These are phyloP conservation scores for Orycteropus afer DNA, from an alignment of 2,113 vertebrate species.

Conservation along the genomic window DNA sequence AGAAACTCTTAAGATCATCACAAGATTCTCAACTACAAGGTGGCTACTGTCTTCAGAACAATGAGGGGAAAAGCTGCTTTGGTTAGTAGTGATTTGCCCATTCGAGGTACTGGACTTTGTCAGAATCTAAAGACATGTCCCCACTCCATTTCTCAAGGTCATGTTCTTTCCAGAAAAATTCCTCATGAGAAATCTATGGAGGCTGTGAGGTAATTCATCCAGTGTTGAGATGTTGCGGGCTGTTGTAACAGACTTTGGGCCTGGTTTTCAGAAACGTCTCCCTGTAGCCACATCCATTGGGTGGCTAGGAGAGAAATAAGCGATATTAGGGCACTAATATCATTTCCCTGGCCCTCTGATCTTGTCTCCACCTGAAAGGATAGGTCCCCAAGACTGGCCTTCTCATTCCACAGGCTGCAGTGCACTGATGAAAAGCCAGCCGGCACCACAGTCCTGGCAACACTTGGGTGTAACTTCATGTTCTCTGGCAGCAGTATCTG, in stretches of 20 bases:
- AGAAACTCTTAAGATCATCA: neutral
- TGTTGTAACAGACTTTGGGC: neutral
- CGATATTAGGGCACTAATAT: neutral
- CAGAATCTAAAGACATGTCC: neutral
- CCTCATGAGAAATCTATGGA: neutral
- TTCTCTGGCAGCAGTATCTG: neutral
- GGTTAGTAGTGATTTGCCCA: accelerated
- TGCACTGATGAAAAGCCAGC: neutral
- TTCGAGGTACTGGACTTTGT: neutral
- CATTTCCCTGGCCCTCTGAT: neutral
- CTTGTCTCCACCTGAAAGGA: neutral
- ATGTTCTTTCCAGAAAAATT: neutral
- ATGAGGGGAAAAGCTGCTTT: accelerated
- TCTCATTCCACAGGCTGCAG: neutral
- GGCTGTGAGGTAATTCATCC: neutral
- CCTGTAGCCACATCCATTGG: neutral
- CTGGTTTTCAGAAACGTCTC: neutral
- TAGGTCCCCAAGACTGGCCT: neutral
- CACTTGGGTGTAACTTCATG: neutral
- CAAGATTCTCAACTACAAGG: neutral
- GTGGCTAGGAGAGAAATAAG: neutral
- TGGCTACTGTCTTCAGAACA: neutral
- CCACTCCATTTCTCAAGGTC: accelerated
- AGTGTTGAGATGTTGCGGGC: neutral
- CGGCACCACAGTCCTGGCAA: neutral